Evolutionary conservation across 2,888 invertebrate species (phyloP), one percentile per base, ranked within the genome.

Genomic region (Tineola bisselliella): DNA sequence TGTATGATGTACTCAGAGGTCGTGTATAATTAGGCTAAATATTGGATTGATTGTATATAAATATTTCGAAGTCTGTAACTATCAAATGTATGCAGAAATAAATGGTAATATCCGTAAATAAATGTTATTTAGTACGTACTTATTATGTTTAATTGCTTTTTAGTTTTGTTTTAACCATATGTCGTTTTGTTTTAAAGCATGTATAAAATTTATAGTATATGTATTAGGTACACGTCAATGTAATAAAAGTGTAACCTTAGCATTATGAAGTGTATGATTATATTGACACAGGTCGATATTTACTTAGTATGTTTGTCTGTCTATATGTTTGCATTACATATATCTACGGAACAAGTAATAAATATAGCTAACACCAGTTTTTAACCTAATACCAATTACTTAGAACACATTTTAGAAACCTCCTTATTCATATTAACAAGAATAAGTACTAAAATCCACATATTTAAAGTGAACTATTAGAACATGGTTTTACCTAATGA

Each of bases 231-330:
- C 25, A 17, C 48, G 17, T 48, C 13, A 48, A 48, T 17, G 13
- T 48, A 48, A 48, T 48, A 48, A 48, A 48, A 48, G 15, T 48
- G 48, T 48, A 48, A 48, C 48, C 48, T 48, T 48, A 48, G n/a
- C 48, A 48, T 48, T 48, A 48, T 48, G 48, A 48, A 48, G 48
- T 38, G 48, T 8, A 48, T 48, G 48, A 48, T n/a, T 48, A 48
- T 48, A 48, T 48, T 48, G 48, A 48, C 48, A 48, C 48, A 15
- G 48, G 48, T 48, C 48, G n/a, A n/a, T 48, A n/a, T 48, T 48
- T 48, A 15, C 48, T 15, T 48, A 15, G 15, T 3, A 2, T 48
- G 48, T 48, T 48, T 48, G 48, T 15, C 48, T 48, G 48, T 15
- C 48, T 48, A 15, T 48, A 5, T 48, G 48, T 48, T 48, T 48